phyloP scores from a whole-genome alignment of 2,888 invertebrate genomes.

The Scaptodrosophila latifasciaeformis region DNA sequence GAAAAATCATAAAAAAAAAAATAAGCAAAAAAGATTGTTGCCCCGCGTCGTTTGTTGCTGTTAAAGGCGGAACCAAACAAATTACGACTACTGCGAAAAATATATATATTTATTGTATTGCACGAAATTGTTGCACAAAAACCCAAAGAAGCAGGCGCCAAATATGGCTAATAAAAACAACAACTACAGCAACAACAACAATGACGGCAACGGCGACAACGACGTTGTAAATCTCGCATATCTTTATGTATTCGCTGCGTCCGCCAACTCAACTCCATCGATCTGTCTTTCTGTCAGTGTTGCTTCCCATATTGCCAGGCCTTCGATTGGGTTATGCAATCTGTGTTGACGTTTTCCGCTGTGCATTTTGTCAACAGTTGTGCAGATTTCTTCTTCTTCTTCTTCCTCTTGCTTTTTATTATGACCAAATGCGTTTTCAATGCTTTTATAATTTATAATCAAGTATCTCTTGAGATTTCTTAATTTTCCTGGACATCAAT shows the following conservation, averaged over 20 bases:
- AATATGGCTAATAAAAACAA: not conserved
- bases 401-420: not conserved
- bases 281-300: no score
- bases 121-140: not conserved
- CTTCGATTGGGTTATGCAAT: not conserved
- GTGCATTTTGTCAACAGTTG: not conserved
- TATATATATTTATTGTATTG: no score
- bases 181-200: not conserved
- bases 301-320: not conserved
- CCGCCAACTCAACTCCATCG: no score
- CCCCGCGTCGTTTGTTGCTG: not conserved
- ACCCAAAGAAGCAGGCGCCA: not conserved
- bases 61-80: not conserved
- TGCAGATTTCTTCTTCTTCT: not conserved
- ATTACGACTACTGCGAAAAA: no score
- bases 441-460: not conserved
- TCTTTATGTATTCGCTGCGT: not conserved
- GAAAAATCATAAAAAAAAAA: no score
- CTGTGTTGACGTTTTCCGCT: not conserved
- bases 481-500: no score
- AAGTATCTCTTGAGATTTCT: not conserved
- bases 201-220: no score
- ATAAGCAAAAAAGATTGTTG: not conserved
- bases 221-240: not conserved
- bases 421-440: conserved; percentile 3